Evolutionary conservation across 2,113 vertebrate genomes (phyloP).

Genomic region (Zosterops pallidus): DNA sequence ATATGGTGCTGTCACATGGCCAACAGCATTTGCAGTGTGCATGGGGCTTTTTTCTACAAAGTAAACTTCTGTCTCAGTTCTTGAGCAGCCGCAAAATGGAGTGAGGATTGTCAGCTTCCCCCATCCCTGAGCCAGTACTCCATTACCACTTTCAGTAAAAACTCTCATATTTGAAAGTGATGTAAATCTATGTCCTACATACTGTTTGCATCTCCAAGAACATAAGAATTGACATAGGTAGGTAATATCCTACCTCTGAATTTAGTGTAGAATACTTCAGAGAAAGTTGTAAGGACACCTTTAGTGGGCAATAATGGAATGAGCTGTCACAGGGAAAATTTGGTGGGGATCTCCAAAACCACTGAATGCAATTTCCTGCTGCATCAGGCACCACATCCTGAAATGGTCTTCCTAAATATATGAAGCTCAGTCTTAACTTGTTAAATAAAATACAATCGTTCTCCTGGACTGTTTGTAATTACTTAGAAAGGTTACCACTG

Average conservation of each 20-base stretch:
- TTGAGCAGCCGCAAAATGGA: background rate
- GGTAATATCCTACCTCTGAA: background rate
- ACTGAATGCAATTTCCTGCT: constrained; percentile 21
- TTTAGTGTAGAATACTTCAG: background rate
- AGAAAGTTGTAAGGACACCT: background rate
- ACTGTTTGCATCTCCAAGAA: background rate
- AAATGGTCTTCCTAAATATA: background rate
- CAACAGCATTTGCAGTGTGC: constrained; percentile 34
- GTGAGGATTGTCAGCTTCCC: background rate
- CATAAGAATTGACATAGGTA: background rate
- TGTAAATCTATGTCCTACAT: background rate
- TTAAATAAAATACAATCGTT: background rate
- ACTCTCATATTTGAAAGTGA: background rate
- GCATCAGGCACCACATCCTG: background rate
- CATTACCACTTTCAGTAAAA: background rate
- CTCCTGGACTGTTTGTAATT: background rate
- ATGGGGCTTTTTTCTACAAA: constrained; percentile 32
- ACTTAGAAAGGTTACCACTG: background rate
- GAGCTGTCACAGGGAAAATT: constrained; percentile 5
- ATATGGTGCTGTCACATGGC: constrained; percentile 21
- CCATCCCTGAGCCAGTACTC: background rate
- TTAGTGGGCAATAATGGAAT: background rate
- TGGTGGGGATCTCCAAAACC: background rate
- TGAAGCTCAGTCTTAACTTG: background rate
- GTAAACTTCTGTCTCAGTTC: constrained; percentile 57